Percentiles rank a stretch among this genome's conserved stretches.
These are phyloP conservation scores for Watsonalla binaria DNA, from an alignment of 2,888 invertebrate genomes.

Conservation along the genomic window DNA sequence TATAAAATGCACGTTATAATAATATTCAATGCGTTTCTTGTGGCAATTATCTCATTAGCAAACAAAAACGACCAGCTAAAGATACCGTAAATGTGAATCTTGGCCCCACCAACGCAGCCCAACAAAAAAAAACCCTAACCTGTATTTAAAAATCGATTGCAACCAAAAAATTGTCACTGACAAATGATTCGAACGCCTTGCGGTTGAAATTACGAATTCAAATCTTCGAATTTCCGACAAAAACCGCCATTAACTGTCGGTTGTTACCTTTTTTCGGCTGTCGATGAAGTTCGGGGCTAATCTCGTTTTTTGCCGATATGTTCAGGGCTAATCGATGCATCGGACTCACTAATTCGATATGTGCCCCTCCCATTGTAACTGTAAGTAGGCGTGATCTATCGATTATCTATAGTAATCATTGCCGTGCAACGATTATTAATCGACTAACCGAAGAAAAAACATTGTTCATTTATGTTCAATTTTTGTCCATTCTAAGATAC, in stretches of 20 bases:
- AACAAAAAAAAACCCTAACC: constrained; percentile 56
- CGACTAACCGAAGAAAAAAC: neutral
- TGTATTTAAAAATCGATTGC: constrained; percentile 79
- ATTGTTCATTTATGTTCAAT: neutral
- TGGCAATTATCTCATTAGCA: constrained; percentile 42
- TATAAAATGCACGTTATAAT: constrained; percentile 14
- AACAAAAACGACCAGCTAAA: constrained; percentile 26
- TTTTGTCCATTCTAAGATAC: neutral
- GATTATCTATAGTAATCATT: constrained; percentile 59
- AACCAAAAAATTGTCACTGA: constrained; percentile 78
- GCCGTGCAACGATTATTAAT: constrained; percentile 25
- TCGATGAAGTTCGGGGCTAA: constrained; percentile 75
- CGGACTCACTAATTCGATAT: constrained; percentile 73
- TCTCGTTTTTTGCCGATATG: constrained; percentile 73
- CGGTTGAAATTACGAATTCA: constrained; percentile 77
- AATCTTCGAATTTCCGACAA: constrained; percentile 76
- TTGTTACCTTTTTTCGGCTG: constrained; percentile 72
- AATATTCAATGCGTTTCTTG: constrained; percentile 22
- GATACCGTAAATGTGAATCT: constrained; percentile 36
- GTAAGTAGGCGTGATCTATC: constrained; percentile 69
- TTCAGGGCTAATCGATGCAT: constrained; percentile 72
- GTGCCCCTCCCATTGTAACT: constrained; percentile 63
- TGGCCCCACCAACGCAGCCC: constrained; percentile 22
- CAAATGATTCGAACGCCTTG: constrained; percentile 78
- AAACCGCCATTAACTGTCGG: constrained; percentile 73